These are phyloP conservation scores for Tiphia femorata DNA, from an alignment of 2,888 invertebrate genomes.

Conservation along the genomic window DNA sequence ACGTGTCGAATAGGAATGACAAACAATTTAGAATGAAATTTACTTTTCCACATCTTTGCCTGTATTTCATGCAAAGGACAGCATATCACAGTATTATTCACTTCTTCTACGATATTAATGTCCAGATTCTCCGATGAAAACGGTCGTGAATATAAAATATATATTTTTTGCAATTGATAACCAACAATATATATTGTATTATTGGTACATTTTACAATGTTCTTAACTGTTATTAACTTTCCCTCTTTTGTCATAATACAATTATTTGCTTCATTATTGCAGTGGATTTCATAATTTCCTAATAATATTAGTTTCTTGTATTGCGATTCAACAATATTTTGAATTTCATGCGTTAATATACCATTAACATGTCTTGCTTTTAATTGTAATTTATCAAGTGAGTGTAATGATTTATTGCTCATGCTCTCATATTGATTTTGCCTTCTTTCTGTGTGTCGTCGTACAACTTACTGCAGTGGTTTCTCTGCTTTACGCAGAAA, in stretches of 20 bases:
- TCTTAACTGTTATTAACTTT: constrained; percentile 5
- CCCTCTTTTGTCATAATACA: constrained; percentile 9
- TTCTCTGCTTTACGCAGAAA: constrained; percentile 1
- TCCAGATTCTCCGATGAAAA: constrained; percentile 8
- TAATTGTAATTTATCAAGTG: no score
- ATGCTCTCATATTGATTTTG: no score
- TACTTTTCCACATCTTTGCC: no score
- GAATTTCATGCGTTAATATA: no score
- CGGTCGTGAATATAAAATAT: constrained; percentile 11
- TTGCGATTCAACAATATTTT: constrained; percentile 9
- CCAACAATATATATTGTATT: constrained; percentile 9
- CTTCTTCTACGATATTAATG: no score
- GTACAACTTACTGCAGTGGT: constrained; percentile 8
- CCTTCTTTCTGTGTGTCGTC: constrained; percentile 3
- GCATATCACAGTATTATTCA: no score
- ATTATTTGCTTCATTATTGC: constrained; percentile 10
- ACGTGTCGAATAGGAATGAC: no score
- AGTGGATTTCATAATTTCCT: constrained; percentile 10
- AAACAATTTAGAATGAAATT: no score
- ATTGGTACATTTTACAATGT: constrained; percentile 6
- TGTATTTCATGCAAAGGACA: no score
- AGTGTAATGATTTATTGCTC: no score
- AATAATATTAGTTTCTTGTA: constrained; percentile 6
- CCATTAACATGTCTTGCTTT: no score
- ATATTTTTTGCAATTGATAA: constrained; percentile 4